Evolutionary conservation across 2,888 invertebrate genomes (phyloP).

Genomic region (Cinara cedri): DNA sequence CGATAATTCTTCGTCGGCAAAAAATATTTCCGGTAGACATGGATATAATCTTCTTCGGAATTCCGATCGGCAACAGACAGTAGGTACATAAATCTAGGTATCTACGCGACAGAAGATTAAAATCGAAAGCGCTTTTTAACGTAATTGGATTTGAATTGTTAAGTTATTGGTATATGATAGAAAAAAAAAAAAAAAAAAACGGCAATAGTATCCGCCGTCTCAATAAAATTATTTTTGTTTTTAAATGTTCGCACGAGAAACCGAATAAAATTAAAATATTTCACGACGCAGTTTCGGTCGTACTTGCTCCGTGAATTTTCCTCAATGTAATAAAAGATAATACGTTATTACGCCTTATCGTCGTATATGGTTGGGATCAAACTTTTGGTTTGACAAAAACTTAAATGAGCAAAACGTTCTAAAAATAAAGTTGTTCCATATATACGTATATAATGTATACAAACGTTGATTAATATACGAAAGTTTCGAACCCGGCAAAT

Average conservation of each 20-base stretch:
- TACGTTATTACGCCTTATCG: constrained; percentile 11
- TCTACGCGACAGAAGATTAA: too few relatives aligned
- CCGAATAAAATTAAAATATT: too few relatives aligned
- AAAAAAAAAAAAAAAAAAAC: constrained; percentile 11
- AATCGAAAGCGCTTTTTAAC: background rate
- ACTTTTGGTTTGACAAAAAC: constrained; percentile 17
- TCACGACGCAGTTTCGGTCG: too few relatives aligned
- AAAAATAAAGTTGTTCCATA: constrained; percentile 31
- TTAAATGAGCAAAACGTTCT: constrained; percentile 12
- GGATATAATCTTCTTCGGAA: background rate
- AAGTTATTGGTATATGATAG: too few relatives aligned
- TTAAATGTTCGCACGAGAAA: background rate
- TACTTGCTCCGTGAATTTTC: background rate
- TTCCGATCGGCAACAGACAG: constrained; percentile 13
- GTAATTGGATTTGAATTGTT: constrained; percentile 13
- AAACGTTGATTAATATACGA: constrained; percentile 33
- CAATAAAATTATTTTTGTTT: background rate
- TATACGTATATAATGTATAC: background rate
- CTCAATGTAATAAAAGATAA: background rate
- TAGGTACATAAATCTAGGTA: too few relatives aligned
- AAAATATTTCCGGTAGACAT: background rate
- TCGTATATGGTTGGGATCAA: background rate
- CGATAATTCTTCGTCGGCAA: background rate
- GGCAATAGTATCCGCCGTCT: background rate
- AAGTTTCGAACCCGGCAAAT: constrained; percentile 26